Evolutionary conservation across 2,797 vertebrate species (phyloP).

Genomic region (Halcyon chelicuti): DNA sequence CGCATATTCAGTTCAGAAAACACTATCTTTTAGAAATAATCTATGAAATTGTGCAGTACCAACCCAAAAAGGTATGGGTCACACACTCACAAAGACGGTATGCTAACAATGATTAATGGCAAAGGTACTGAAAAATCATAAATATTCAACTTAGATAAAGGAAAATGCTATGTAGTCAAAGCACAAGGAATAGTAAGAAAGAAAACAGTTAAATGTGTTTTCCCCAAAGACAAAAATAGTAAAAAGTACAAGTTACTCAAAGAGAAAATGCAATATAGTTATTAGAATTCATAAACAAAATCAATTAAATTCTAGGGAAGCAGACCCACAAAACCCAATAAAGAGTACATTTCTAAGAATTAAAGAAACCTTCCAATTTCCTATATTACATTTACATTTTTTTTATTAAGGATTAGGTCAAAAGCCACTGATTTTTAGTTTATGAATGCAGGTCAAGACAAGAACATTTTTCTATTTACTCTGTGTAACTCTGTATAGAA

Average conservation of each 20-base stretch:
- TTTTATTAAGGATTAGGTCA: conserved; percentile 73
- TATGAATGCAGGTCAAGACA: conserved; percentile 80
- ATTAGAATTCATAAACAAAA: not conserved
- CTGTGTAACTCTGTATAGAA: conserved; percentile 81
- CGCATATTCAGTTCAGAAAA: not conserved
- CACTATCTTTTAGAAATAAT: not conserved
- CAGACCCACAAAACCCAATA: not conserved
- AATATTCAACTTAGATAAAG: not conserved
- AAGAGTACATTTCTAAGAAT: conserved; percentile 35
- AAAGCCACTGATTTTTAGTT: conserved; percentile 75
- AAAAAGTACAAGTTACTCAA: not conserved
- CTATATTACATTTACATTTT: conserved; percentile 73
- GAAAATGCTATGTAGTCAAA: not conserved
- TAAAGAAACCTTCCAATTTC: conserved; percentile 31
- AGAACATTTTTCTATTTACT: conserved; percentile 83
- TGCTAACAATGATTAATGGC: not conserved
- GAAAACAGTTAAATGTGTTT: not conserved
- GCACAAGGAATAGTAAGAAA: not conserved
- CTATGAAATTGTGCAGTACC: not conserved
- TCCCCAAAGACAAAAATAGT: not conserved
- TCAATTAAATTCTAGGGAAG: not conserved
- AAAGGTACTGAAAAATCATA: not conserved
- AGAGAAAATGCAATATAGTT: not conserved
- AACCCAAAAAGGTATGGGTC: not conserved
- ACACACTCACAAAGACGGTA: not conserved